These are phyloP conservation scores for Embidobia sp. DNA, from an alignment of 2,888 invertebrate species.

Conservation along the genomic window DNA sequence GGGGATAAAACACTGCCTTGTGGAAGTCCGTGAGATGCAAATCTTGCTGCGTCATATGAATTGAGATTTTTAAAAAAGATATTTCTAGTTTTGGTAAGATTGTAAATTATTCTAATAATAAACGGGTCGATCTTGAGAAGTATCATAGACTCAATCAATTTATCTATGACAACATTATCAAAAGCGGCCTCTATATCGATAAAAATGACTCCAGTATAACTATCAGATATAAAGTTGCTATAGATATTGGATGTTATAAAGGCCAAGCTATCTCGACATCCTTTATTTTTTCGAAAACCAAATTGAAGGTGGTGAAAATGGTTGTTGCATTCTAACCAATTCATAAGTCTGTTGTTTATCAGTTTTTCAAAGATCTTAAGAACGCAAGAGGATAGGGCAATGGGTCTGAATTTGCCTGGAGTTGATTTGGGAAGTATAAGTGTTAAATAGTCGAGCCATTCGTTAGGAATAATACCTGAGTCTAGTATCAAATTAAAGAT, in stretches of 20 bases:
- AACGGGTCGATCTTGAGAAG: slow-evolving; percentile 1
- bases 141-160: neutral
- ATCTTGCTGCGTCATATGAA: slow-evolving; percentile 2
- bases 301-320: neutral
- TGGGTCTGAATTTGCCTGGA: slow-evolving; percentile 10
- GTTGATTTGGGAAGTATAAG: neutral
- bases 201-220: neutral
- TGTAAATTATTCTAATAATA: slow-evolving; percentile 6
- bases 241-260: neutral
- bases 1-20: slow-evolving; percentile 19
- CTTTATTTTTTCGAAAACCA: slow-evolving; percentile 1
- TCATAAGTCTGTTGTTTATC: neutral
- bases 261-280: neutral
- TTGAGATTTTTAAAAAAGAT: slow-evolving; percentile 7
- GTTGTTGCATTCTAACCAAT: neutral
- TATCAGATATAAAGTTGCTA: neutral
- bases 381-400: slow-evolving; percentile 1
- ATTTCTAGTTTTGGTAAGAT: neutral
- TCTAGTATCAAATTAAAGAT: neutral
- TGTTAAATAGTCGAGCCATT: neutral
- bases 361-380: slow-evolving; percentile 11
- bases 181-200: slow-evolving; percentile 15
- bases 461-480: neutral
- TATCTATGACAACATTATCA: neutral
- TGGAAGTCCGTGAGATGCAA: neutral